Base-by-base conservation (phyloP, 2,888 invertebrate genomes). In the Ditula angustiorana region DNA sequence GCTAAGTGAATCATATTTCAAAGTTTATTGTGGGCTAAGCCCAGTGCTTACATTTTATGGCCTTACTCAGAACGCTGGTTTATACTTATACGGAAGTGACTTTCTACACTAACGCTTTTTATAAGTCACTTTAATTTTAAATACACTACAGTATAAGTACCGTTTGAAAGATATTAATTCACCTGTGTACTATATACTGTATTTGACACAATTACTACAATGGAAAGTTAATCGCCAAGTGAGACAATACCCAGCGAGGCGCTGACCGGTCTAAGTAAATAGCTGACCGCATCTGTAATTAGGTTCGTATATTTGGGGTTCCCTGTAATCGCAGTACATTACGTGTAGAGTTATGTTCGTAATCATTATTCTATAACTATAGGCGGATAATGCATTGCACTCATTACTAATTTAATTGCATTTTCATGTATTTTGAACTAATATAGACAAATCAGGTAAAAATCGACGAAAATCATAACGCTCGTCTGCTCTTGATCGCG, bases 1-100 rank as follows among this genome's bases (percentile, higher is more conserved):
- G 46, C 50, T 30, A 35, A 55, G 55, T 37, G 55, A 55, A 47
- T 47, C 61, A 55, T 61, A 61, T 55, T 55, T 61, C 61, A 55
- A 33, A 61, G 61, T 61, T 61, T 55, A 61, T 47, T 55, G 35
- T 61, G 37, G 47, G 61, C 11, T n/a, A 55, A 26, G 16, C 47
- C 10, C 1, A 21, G 55, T 37, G 28, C 19, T 59, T 10, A 33
- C 26, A 28, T 55, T 47, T 47, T 47, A 55, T 7, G 19, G 46
- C 26, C 21, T n/a, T 26, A 21, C 11, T 49, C 10, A 0, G 5
- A 41, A 8, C 41, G 41, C 41, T 30, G 13, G 16, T 5, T 16
- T 37, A 37, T 37, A 37, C 35, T 16, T 16, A 10, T 10, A 30
- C 11, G 13, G 13, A 1, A 41, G 2, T 10, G 10, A 7, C 16